These are phyloP conservation scores for Capricornis sumatraensis DNA, from an alignment of 2,113 vertebrate species.

Conservation along the genomic window DNA sequence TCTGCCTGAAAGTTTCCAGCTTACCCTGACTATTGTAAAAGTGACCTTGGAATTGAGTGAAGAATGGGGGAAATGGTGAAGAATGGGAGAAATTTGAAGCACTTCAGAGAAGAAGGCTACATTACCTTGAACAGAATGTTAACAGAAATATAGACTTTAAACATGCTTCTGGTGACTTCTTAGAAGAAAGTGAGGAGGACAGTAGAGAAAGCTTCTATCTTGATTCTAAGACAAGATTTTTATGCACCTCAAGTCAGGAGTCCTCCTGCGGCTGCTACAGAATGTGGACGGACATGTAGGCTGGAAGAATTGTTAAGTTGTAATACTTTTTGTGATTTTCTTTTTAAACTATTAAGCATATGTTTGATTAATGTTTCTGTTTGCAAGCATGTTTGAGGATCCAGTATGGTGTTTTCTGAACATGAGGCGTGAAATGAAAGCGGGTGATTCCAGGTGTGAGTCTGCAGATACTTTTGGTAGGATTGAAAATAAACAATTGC, in stretches of 20 bases:
- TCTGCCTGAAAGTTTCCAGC: neutral
- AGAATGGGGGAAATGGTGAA: neutral
- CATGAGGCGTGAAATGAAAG: neutral
- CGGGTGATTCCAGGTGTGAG: neutral
- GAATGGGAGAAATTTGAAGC: neutral
- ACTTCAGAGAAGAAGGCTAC: neutral
- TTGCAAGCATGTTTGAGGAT: neutral
- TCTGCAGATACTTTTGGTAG: neutral
- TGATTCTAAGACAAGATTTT: neutral
- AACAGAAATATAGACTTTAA: neutral
- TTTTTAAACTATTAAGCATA: neutral
- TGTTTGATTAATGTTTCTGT: neutral
- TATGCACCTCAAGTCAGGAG: neutral
- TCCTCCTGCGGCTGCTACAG: neutral
- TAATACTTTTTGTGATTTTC: neutral
- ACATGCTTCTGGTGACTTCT: neutral
- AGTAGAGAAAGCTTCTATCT: neutral
- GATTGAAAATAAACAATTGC: neutral
- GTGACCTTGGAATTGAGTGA: neutral
- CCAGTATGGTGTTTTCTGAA: neutral
- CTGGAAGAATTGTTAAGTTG: neutral
- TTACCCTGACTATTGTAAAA: neutral
- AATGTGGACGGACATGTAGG: neutral
- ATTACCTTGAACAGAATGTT: neutral
- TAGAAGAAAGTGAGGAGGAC: neutral